These are phyloP conservation scores for Drosophila parvula DNA, from an alignment of 1,140 invertebrate genomes.

Conservation along the genomic window DNA sequence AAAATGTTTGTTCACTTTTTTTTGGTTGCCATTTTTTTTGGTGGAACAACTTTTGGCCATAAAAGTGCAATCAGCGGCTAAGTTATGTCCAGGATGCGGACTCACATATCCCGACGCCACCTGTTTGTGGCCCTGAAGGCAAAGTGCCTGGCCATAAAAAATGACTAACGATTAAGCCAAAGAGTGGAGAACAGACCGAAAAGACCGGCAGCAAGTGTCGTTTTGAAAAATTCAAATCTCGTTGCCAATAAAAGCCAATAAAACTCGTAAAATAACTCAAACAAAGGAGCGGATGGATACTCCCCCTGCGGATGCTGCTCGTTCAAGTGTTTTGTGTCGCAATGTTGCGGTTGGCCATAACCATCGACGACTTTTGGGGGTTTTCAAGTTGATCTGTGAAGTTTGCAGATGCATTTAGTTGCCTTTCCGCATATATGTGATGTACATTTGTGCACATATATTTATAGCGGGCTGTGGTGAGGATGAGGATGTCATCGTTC, in stretches of 20 bases:
- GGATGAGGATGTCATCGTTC: constrained; percentile 27
- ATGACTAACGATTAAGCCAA: constrained; percentile 54
- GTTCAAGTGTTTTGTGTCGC: constrained; percentile 77
- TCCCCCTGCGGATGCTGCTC: constrained; percentile 28
- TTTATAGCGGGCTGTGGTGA: constrained; percentile 53
- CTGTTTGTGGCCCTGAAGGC: constrained; percentile 36
- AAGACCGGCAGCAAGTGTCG: constrained; percentile 63
- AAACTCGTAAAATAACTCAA: constrained; percentile 82
- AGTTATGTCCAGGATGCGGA: constrained; percentile 65
- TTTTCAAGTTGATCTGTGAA: constrained; percentile 38
- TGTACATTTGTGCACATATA: constrained; percentile 21
- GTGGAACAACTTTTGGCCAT: constrained; percentile 68
- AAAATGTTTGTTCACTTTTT: constrained; percentile 12
- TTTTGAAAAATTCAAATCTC: constrained; percentile 83
- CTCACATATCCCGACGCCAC: constrained; percentile 53
- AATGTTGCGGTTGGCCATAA: constrained; percentile 73
- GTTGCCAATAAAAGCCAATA: constrained; percentile 84
- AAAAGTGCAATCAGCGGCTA: constrained; percentile 80
- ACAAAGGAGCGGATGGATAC: constrained; percentile 41
- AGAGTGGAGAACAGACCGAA: constrained; percentile 13
- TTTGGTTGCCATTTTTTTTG: not conserved
- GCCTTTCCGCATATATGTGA: constrained; percentile 8
- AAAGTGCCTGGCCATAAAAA: constrained; percentile 52
- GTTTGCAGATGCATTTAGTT: constrained; percentile 42
- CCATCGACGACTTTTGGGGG: constrained; percentile 17